Conservation (phyloP, 2,797 vertebrate genomes). For the Natrix natrix region DNA sequence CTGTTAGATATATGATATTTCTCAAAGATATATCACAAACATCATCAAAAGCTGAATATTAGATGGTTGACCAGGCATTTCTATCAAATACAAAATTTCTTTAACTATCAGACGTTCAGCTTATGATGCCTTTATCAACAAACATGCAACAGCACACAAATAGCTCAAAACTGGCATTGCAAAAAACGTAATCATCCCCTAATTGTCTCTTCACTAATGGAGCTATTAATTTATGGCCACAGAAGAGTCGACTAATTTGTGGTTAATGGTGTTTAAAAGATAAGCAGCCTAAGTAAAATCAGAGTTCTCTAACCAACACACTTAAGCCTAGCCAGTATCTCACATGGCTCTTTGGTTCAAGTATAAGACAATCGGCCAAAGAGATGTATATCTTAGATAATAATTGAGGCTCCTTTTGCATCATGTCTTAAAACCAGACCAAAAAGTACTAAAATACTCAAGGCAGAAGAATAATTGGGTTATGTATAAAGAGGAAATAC, state of each 20-base stretch:
- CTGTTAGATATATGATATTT: neutral
- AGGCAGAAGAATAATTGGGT: neutral
- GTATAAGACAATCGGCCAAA: constrained; percentile 3
- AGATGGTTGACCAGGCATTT: neutral
- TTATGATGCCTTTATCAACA: neutral
- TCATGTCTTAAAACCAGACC: neutral
- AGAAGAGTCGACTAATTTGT: constrained; percentile 64
- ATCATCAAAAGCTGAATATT: neutral
- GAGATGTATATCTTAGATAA: neutral
- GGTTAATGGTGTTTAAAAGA: constrained; percentile 68
- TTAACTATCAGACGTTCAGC: neutral
- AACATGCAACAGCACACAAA: neutral
- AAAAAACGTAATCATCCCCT: constrained; percentile 54
- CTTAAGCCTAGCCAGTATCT: neutral
- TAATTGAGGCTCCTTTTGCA: neutral
- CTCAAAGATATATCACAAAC: neutral
- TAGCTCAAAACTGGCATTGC: neutral
- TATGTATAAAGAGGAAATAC: neutral
- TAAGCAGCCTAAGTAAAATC: constrained; percentile 59
- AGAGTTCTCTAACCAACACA: neutral
- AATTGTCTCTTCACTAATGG: constrained; percentile 67
- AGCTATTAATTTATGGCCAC: constrained; percentile 64
- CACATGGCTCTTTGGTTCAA: neutral
- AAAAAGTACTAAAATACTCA: neutral
- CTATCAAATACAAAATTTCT: neutral